These are phyloP conservation scores for Tricholaema leucomelas DNA, from an alignment of 2,113 vertebrate species.

Conservation along the genomic window DNA sequence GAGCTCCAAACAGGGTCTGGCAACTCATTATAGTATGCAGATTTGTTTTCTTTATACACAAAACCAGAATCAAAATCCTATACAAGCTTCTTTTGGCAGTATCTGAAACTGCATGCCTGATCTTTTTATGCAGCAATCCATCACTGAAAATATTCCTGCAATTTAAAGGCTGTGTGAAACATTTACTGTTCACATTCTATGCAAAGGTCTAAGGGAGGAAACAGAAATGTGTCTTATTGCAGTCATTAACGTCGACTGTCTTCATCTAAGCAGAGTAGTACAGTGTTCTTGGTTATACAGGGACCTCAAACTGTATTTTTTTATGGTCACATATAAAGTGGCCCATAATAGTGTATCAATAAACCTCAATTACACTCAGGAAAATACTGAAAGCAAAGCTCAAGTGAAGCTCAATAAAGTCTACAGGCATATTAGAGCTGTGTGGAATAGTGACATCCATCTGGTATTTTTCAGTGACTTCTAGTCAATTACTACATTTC, in stretches of 20 bases:
- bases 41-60: slow-evolving; percentile 72
- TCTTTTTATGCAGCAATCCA: slow-evolving; percentile 65
- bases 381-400: slow-evolving; percentile 76
- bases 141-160: slow-evolving; percentile 64
- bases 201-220: slow-evolving; percentile 55
- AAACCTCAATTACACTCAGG: slow-evolving; percentile 78
- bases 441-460: slow-evolving; percentile 74
- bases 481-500: slow-evolving; percentile 79
- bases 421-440: slow-evolving; percentile 63
- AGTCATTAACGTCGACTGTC: slow-evolving; percentile 55
- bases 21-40: slow-evolving; percentile 69
- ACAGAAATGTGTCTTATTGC: slow-evolving; percentile 68
- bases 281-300: slow-evolving; percentile 45
- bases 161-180: slow-evolving; percentile 65
- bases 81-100: slow-evolving; percentile 67
- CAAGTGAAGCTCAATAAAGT: slow-evolving; percentile 75
- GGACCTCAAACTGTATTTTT: slow-evolving; percentile 68
- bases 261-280: slow-evolving; percentile 43
- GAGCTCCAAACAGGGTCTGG: not conserved
- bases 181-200: slow-evolving; percentile 52
- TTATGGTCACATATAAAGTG: slow-evolving; percentile 74
- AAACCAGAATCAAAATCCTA: slow-evolving; percentile 65
- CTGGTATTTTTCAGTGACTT: slow-evolving; percentile 79
- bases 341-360: slow-evolving; percentile 73
- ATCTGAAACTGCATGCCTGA: slow-evolving; percentile 67